A percentile compares a stretch with the other conserved stretches of the same genome.
phyloP scores from a whole-genome alignment of 2,113 vertebrate species.

The Sylvietta virens region DNA sequence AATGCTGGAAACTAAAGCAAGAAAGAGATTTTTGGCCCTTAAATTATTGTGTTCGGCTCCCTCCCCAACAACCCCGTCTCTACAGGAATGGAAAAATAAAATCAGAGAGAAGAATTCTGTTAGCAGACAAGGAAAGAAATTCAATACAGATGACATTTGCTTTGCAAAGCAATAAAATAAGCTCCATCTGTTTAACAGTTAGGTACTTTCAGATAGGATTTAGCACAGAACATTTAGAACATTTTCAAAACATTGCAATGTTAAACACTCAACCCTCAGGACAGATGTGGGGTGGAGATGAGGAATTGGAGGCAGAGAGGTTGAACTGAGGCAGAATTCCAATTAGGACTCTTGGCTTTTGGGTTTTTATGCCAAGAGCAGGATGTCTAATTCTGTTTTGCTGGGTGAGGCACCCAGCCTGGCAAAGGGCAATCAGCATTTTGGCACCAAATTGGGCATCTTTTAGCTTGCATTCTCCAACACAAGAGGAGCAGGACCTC shows the following conservation, averaged over 20 bases:
- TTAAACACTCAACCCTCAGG: neutral
- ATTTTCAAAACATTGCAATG: neutral
- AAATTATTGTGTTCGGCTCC: neutral
- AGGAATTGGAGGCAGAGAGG: neutral
- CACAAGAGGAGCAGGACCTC: neutral
- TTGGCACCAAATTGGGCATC: neutral
- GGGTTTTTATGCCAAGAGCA: neutral
- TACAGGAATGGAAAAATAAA: neutral
- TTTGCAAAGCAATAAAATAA: slow-evolving; percentile 34
- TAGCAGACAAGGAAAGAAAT: slow-evolving; percentile 29
- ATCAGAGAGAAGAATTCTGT: neutral
- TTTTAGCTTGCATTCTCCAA: neutral
- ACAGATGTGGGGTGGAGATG: neutral
- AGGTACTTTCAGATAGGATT: neutral
- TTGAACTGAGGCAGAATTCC: neutral
- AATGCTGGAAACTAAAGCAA: neutral
- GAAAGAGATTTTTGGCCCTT: neutral
- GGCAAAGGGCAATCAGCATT: neutral
- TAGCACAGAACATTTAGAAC: neutral
- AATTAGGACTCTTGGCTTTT: neutral
- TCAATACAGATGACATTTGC: slow-evolving; percentile 47
- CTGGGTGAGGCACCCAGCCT: neutral
- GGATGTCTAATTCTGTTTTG: neutral
- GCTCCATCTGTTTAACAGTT: slow-evolving; percentile 28
- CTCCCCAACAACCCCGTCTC: neutral